Conservation (phyloP, 92 coral and sea anemone species). For the Anthopleura xanthogrammica region DNA sequence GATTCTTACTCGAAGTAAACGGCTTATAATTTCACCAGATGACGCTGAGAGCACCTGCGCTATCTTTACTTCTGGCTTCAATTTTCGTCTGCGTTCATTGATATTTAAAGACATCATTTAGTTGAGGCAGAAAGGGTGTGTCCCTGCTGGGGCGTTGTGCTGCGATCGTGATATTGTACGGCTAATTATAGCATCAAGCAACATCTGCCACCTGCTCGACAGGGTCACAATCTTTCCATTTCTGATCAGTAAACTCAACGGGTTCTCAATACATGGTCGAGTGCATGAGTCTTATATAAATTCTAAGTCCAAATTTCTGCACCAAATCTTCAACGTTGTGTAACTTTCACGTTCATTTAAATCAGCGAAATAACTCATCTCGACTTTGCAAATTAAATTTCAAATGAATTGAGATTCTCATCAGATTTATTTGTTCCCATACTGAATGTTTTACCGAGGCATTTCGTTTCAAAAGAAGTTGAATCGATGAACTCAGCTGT, state of each 20-base stretch:
- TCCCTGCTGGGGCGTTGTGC: background rate
- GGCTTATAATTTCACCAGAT: background rate
- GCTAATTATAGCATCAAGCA: background rate
- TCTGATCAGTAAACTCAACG: background rate
- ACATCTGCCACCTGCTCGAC: background rate
- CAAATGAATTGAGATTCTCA: too few relatives aligned
- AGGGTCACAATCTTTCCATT: background rate
- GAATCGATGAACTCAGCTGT: too few relatives aligned
- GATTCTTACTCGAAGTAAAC: background rate
- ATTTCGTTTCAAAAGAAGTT: too few relatives aligned
- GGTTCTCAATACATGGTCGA: background rate
- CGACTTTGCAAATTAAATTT: too few relatives aligned
- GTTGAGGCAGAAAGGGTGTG: slow-evolving; percentile 16
- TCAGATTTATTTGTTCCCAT: too few relatives aligned
- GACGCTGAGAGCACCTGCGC: background rate
- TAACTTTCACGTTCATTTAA: too few relatives aligned
- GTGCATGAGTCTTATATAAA: background rate
- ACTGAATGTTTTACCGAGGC: too few relatives aligned
- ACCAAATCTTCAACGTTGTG: too few relatives aligned
- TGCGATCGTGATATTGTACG: background rate
- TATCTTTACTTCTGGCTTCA: slow-evolving; percentile 10
- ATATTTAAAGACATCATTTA: slow-evolving; percentile 20
- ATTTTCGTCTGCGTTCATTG: slow-evolving; percentile 14
- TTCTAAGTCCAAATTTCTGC: too few relatives aligned
- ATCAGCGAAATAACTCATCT: too few relatives aligned